Evolutionary conservation across 2,888 invertebrate genomes (phyloP), one percentile per base, ranked within the genome.

Genomic region (Drosophila heteroneura): DNA sequence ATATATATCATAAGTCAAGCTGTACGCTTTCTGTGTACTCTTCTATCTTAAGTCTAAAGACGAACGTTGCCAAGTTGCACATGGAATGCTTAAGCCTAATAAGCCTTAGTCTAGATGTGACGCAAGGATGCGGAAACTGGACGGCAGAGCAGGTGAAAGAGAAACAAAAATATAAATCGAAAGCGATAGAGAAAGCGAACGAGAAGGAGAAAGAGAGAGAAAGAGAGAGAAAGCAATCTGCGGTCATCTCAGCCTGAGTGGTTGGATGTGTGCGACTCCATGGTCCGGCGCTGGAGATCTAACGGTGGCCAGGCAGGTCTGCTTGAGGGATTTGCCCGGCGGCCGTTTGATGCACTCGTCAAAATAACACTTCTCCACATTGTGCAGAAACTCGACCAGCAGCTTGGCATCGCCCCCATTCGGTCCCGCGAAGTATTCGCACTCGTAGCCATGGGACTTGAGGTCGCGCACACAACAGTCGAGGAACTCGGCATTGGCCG

Each of bases 331-430:
- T 76, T 93, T 93, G n/a, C 93, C 93, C 3, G 89, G 86, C 44
- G 93, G 90, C 54, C 96, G 94, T 47, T 92, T 92, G 35, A 91
- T 93, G 92, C 96, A 96, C 67, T 93, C 91, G 91, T 95, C 92
- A 51, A 93, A 93, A 74, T 94, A 94, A 91, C 97, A 97, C 70
- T 94, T 94, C 81, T 94, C 93, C 35, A 96, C 93, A 60, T 95
- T 95, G 79, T 95, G 93, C 87, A 95, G 95, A 90, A 96, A 97
- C 77, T 95, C 95, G 7, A 95, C 94, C 82, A 97, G 94, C 67
- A 97, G 93, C 87, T 96, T 95, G 80, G 94, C 94, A 86, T 97
- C 95, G 1, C 96, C 96, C n/a, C 97, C 97, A 92, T 96, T 96
- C 1, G 97, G 97, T 0, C 96, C 97, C 1, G 96, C 95, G 35